phyloP scores from a whole-genome alignment of 2,797 vertebrate genomes.

The Rhyacichthys aspro region DNA sequence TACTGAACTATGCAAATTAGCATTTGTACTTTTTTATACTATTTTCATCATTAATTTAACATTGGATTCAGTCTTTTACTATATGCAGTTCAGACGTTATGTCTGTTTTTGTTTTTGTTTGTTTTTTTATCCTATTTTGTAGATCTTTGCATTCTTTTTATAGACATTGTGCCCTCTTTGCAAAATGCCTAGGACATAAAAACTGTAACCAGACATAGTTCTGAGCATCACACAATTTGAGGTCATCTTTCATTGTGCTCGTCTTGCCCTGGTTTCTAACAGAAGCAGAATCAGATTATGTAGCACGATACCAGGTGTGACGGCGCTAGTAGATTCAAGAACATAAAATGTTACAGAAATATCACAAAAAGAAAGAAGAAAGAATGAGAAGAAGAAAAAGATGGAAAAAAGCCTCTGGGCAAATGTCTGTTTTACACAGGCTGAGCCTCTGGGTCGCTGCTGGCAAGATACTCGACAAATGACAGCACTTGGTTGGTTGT shows the following conservation, averaged over 20 bases:
- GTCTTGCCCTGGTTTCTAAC: conserved; percentile 47
- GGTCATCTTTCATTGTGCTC: conserved; percentile 51
- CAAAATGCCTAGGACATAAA: conserved; percentile 28
- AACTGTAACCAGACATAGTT: conserved; percentile 20
- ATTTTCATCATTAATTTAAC: no score
- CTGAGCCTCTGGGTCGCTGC: conserved; percentile 82
- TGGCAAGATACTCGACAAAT: conserved; percentile 82
- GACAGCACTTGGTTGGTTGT: conserved; percentile 79
- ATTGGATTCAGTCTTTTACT: neutral
- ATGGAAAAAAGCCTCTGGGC: conserved; percentile 76
- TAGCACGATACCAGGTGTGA: conserved; percentile 53
- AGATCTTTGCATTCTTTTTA: conserved; percentile 10
- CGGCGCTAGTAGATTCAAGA: conserved; percentile 60
- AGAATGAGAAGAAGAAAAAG: conserved; percentile 44
- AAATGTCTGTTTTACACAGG: conserved; percentile 84
- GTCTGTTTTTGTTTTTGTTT: neutral
- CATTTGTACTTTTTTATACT: no score
- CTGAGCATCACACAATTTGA: conserved; percentile 33
- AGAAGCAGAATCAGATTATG: conserved; percentile 55
- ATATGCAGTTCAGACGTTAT: conserved; percentile 12
- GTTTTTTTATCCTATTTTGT: neutral
- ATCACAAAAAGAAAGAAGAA: conserved; percentile 51
- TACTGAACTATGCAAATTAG: conserved; percentile 3
- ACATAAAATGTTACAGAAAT: conserved; percentile 66
- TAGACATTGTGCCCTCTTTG: conserved; percentile 7